phyloP scores from a whole-genome alignment of 2,113 vertebrate species.

The Emydocephalus ijimae region DNA sequence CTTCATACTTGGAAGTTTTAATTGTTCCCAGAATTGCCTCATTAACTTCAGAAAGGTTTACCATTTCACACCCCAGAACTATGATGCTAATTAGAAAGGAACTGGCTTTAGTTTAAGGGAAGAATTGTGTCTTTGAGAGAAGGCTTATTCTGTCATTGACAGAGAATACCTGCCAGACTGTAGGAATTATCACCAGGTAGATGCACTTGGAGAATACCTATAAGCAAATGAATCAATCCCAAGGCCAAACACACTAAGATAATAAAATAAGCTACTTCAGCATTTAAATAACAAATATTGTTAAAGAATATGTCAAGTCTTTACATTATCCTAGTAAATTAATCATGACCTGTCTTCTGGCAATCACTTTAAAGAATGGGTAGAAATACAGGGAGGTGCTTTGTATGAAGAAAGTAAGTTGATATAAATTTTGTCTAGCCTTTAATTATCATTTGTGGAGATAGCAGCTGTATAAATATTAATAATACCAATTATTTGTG shows the following conservation, averaged over 20 bases:
- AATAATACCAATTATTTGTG: background rate
- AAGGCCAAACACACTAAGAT: conserved; percentile 28
- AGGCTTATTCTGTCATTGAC: conserved; percentile 36
- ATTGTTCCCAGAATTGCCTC: conserved; percentile 63
- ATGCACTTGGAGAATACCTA: conserved; percentile 33
- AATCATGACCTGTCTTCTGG: conserved; percentile 11
- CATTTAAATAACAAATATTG: conserved; percentile 23
- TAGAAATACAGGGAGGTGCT: background rate
- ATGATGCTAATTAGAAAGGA: conserved; percentile 63
- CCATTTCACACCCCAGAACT: conserved; percentile 48
- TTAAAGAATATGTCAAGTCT: conserved; percentile 33
- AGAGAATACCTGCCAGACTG: conserved; percentile 35
- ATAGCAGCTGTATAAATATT: background rate
- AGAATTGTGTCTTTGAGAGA: conserved; percentile 45
- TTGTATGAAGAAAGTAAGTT: background rate
- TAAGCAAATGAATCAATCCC: conserved; percentile 37
- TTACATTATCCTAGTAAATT: background rate
- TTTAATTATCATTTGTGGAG: background rate
- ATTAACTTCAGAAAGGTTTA: conserved; percentile 63
- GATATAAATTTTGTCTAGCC: background rate
- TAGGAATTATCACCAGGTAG: conserved; percentile 34
- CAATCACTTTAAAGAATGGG: background rate
- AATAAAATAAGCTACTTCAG: conserved; percentile 7
- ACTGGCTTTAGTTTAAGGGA: conserved; percentile 45
- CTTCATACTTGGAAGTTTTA: conserved; percentile 50